These are phyloP conservation scores for Neodontobutis hainanensis DNA, from an alignment of 2,113 vertebrate species.

Conservation along the genomic window DNA sequence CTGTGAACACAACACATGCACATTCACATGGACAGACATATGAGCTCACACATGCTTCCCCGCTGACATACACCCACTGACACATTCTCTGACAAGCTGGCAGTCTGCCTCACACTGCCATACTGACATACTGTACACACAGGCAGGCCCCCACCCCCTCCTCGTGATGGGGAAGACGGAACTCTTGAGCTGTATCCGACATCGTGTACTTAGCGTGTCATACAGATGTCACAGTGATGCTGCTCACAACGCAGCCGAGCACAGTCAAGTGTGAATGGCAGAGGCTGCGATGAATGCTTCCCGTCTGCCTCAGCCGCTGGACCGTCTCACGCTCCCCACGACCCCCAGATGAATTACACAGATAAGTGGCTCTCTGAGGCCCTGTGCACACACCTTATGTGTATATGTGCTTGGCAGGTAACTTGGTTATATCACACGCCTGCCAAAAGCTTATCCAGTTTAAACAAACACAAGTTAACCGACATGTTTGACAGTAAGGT, in stretches of 20 bases:
- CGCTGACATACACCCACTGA: neutral
- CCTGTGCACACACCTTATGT: neutral
- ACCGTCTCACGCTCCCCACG: conserved; percentile 36
- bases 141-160: conserved; percentile 6
- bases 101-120: conserved; percentile 21
- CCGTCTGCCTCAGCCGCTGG: conserved; percentile 48
- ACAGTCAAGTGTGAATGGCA: conserved; percentile 65
- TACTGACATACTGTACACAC: conserved; percentile 14
- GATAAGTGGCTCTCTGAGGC: conserved; percentile 50
- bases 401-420: neutral
- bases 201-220: conserved; percentile 70
- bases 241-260: conserved; percentile 1
- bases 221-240: conserved; percentile 64
- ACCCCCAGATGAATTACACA: conserved; percentile 45
- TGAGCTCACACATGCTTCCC: conserved; percentile 2
- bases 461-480: conserved; percentile 6
- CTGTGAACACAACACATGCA: conserved; percentile 12
- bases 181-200: conserved; percentile 55
- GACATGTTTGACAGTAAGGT: neutral
- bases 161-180: conserved; percentile 40
- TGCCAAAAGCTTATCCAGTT: conserved; percentile 23
- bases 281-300: conserved; percentile 55
- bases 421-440: conserved; percentile 3
- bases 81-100: conserved; percentile 20
- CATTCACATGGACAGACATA: neutral